Conservation (phyloP, 2,888 invertebrate species). For the Syrphus vitripennis region DNA sequence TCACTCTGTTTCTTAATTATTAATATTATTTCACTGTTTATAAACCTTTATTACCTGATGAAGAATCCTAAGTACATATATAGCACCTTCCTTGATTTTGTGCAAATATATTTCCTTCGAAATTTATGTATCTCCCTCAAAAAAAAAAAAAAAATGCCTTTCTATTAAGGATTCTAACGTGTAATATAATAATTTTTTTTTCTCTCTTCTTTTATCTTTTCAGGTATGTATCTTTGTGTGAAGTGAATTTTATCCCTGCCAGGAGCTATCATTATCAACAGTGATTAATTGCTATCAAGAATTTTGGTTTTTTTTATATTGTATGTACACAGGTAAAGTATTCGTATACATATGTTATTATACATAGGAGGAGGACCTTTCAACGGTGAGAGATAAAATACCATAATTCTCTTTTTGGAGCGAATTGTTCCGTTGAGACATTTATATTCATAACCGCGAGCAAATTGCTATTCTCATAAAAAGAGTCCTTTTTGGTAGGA, state of each 20-base stretch:
- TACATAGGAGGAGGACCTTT: background rate
- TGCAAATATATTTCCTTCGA: background rate
- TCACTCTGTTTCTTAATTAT: conserved; percentile 9
- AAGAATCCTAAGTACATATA: background rate
- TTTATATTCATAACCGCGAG: conserved; percentile 36
- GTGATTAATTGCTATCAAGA: conserved; percentile 60
- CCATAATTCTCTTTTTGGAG: conserved; percentile 45
- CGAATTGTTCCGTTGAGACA: conserved; percentile 10
- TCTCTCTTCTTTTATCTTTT: conserved; percentile 28
- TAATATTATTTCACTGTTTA: conserved; percentile 14
- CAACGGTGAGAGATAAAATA: conserved; percentile 23
- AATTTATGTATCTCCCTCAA: no score
- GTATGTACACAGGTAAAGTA: conserved; percentile 12
- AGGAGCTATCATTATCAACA: conserved; percentile 38
- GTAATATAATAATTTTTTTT: background rate
- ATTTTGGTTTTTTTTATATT: background rate
- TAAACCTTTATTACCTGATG: background rate
- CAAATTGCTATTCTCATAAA: background rate
- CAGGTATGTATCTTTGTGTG: conserved; percentile 49
- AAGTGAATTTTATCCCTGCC: conserved; percentile 20
- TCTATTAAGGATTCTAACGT: conserved; percentile 1
- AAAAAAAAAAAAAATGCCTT: background rate
- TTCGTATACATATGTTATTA: background rate
- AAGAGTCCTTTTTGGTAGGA: background rate
- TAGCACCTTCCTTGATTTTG: background rate